Evolutionary conservation across 2,888 invertebrate genomes (phyloP), one percentile per base, ranked within the genome.

Genomic region (Dasypogon diadema): DNA sequence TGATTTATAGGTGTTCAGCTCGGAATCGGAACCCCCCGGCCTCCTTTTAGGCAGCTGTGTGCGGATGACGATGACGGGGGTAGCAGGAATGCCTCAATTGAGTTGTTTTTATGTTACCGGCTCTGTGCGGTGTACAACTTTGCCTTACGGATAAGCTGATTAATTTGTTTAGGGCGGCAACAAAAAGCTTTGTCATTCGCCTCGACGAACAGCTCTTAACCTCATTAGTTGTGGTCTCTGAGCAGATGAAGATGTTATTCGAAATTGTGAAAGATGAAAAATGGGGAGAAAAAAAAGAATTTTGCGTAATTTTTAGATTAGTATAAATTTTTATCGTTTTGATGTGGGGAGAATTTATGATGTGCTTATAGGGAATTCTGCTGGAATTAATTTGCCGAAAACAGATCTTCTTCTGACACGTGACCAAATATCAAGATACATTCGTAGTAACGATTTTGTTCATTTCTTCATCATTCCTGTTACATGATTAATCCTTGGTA

Each of bases 1-100:
- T 70, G 70, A 70, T 70, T 70, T 70, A 70, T 70, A 70, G 70
- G 70, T 54, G 70, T 34, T 68, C 65, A 18, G 48, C 48, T n/a
- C 34, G 5, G 30, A 5, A 8, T 30, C 12, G 42, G 42, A 22
- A 65, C 51, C 42, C 63, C 12, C 42, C 1, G 37, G 1, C 65
- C 37, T 16, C 24, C 37, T 14, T 22, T 42, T 30, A 21, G 26
- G 54, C 34, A 42, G 65, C 54, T 70, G 70, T 16, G 21, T 14
- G 21, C n/a, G n/a, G n/a, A n/a, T n/a, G n/a, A n/a, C n/a, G n/a
- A n/a, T n/a, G 18, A 22, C 54, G 22, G 22, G 54, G 54, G 18
- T 54, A n/a, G n/a, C 16, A 51, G 54, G 22, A 12, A n/a, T 26
- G 30, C 18, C 30, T 54, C 70, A 70, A 70, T 70, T 70, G 70